phyloP scores from a whole-genome alignment of 2,113 vertebrate genomes.

The Rissa tridactyla region DNA sequence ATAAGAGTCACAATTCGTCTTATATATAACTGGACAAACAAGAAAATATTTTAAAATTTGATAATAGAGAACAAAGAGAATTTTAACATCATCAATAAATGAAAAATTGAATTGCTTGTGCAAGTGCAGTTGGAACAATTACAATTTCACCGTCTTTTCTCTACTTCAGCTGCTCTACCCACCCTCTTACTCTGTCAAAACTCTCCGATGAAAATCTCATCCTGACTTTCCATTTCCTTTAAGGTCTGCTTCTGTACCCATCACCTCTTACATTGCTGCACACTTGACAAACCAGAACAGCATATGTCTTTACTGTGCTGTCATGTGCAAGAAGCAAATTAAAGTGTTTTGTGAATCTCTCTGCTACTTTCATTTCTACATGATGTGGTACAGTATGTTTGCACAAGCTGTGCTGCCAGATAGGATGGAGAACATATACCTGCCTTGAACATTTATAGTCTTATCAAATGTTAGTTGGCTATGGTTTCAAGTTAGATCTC shows the following conservation, averaged over 20 bases:
- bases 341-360: neutral
- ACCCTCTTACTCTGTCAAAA: neutral
- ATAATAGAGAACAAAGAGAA: neutral
- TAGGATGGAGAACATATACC: neutral
- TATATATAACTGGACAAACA: neutral
- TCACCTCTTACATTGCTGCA: neutral
- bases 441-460: neutral
- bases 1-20: neutral
- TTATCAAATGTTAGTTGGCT: neutral
- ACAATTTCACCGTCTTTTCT: neutral
- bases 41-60: neutral
- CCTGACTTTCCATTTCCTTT: neutral
- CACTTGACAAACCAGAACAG: neutral
- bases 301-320: neutral
- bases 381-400: neutral
- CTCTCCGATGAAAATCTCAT: neutral
- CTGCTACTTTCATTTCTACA: neutral
- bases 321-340: constrained; percentile 6
- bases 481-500: neutral
- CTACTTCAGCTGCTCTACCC: neutral
- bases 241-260: neutral
- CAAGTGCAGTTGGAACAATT: neutral
- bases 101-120: neutral
- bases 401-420: constrained; percentile 6
- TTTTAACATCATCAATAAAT: neutral